phyloP scores from a whole-genome alignment of 1,140 invertebrate species.

The Popillia japonica region DNA sequence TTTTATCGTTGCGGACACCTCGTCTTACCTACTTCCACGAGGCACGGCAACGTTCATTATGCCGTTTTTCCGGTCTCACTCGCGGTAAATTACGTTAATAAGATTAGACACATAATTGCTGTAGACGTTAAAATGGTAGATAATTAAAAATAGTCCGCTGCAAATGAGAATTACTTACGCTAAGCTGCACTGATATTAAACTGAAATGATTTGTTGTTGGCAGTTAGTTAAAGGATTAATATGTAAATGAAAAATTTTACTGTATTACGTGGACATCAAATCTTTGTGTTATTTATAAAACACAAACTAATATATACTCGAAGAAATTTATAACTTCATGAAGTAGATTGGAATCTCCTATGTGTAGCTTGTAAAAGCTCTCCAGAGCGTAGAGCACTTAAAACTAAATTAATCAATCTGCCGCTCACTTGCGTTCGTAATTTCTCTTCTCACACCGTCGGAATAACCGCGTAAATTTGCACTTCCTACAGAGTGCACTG shows the following conservation, averaged over 20 bases:
- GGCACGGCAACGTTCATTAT: slow-evolving; percentile 15
- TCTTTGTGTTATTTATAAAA: too few species aligned
- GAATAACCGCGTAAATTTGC: background rate
- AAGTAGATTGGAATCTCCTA: too few species aligned
- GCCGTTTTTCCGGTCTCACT: background rate
- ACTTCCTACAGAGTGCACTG: background rate
- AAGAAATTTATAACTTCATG: too few species aligned
- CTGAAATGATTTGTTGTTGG: too few species aligned
- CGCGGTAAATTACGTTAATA: slow-evolving; percentile 2
- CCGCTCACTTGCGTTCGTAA: background rate
- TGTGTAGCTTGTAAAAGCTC: too few species aligned
- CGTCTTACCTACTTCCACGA: background rate
- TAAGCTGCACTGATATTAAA: background rate
- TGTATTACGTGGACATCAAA: too few species aligned
- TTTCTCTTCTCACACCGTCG: background rate
- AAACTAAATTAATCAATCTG: slow-evolving; percentile 2
- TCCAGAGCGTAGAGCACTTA: slow-evolving; percentile 2
- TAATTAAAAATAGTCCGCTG: background rate
- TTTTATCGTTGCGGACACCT: background rate
- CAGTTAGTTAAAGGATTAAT: too few species aligned
- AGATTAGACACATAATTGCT: slow-evolving; percentile 25
- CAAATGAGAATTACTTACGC: background rate
- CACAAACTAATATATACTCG: too few species aligned
- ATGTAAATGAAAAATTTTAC: too few species aligned
- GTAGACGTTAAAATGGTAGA: slow-evolving; percentile 17